Conservation (phyloP, 2,797 vertebrate species). For the Rhinichthys osculus region DNA sequence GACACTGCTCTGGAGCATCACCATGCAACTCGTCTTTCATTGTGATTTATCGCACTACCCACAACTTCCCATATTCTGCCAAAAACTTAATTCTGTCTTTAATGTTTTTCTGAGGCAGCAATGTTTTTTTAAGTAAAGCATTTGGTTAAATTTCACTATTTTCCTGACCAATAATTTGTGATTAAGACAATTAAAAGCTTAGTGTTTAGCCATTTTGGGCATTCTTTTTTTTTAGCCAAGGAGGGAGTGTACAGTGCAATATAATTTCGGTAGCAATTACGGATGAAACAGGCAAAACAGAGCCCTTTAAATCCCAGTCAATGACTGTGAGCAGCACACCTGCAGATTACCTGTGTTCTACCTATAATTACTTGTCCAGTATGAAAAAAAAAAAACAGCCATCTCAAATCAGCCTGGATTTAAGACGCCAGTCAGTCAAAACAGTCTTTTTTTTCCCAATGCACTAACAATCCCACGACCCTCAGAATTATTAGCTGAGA, state of each 20-base stretch:
- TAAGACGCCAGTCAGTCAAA: slow-evolving; percentile 1
- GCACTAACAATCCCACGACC: slow-evolving; percentile 20
- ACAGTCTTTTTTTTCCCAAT: neutral
- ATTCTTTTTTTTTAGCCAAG: neutral
- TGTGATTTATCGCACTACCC: neutral
- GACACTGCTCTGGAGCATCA: neutral
- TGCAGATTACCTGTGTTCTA: neutral
- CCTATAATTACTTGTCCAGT: neutral
- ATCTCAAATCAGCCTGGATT: neutral
- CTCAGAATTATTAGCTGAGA: slow-evolving; percentile 29
- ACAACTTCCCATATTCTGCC: neutral
- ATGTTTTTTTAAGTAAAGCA: neutral
- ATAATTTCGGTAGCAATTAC: neutral
- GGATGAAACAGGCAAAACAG: neutral
- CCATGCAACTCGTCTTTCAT: neutral
- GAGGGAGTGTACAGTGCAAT: neutral
- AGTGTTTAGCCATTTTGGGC: neutral
- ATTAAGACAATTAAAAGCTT: neutral
- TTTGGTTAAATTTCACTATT: neutral
- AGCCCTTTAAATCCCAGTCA: neutral
- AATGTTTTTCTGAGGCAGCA: neutral
- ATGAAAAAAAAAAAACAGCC: neutral
- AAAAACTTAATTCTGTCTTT: neutral
- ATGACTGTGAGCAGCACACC: neutral
- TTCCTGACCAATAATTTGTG: neutral